Evolutionary conservation across 30 jellyfish, hydroid and myxozoan genomes (phyloP).

Genomic region (Aurelia aurita): DNA sequence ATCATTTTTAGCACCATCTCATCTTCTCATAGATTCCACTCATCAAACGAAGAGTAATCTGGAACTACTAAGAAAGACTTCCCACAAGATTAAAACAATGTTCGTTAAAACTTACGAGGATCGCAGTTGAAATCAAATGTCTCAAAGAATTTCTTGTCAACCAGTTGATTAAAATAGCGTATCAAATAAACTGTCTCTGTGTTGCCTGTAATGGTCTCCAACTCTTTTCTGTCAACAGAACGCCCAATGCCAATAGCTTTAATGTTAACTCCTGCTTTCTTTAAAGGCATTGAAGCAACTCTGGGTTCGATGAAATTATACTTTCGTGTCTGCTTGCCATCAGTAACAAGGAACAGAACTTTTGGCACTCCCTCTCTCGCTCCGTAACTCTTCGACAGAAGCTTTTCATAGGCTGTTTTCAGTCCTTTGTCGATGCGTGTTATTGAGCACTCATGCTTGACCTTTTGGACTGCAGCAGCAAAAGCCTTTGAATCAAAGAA

Average conservation of each 20-base stretch:
- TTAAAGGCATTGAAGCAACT: conserved; percentile 56
- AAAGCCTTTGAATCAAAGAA: conserved; percentile 34
- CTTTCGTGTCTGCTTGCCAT: conserved; percentile 37
- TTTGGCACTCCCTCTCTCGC: conserved; percentile 55
- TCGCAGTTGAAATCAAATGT: conserved; percentile 48
- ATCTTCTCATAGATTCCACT: too few relatives aligned
- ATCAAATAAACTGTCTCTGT: conserved; percentile 43
- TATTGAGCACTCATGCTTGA: conserved; percentile 41
- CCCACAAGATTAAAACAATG: background rate
- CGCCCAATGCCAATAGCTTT: conserved; percentile 71
- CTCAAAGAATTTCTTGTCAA: conserved; percentile 1
- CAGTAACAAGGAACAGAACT: conserved; percentile 32
- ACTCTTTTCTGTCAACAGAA: conserved; percentile 40
- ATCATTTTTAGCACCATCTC: too few relatives aligned
- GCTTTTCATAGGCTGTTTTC: conserved; percentile 30
- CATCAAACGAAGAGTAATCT: too few relatives aligned
- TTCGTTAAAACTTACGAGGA: conserved; percentile 5
- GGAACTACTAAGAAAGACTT: too few relatives aligned
- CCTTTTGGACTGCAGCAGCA: conserved; percentile 19
- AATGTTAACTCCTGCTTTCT: conserved; percentile 26
- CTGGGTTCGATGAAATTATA: conserved; percentile 42
- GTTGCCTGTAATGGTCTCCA: conserved; percentile 63
- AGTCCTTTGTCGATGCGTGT: conserved; percentile 50
- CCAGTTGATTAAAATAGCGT: conserved; percentile 21
- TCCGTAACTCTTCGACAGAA: conserved; percentile 52